Evolutionary conservation across 2,888 invertebrate species (phyloP).

Genomic region (Abrostola triplasia): DNA sequence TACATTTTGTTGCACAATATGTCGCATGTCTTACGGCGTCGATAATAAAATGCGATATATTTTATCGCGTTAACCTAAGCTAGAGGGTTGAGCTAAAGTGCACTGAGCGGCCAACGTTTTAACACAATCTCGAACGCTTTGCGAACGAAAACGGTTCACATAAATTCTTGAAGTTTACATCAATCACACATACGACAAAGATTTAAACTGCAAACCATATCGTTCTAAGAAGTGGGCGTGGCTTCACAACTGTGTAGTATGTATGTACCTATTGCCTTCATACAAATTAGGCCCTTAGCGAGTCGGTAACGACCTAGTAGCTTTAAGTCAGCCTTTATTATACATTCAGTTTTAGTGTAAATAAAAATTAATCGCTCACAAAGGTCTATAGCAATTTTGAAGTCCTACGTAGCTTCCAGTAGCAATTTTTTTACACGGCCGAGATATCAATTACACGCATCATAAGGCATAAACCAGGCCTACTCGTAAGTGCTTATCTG

Average conservation of each 20-base stretch:
- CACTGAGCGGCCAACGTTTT: slow-evolving; percentile 32
- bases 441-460: background rate
- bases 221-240: background rate
- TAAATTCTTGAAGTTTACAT: slow-evolving; percentile 30
- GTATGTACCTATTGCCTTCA: background rate
- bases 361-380: too few species aligned
- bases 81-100: slow-evolving; percentile 18
- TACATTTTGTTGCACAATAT: slow-evolving; percentile 1
- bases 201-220: background rate
- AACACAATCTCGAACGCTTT: slow-evolving; percentile 37
- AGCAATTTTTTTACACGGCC: background rate
- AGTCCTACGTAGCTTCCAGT: background rate
- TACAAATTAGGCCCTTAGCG: background rate
- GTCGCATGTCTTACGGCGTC: slow-evolving; percentile 8
- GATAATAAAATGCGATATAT: slow-evolving; percentile 45
- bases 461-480: background rate
- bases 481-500: slow-evolving; percentile 12
- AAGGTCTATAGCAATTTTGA: too few species aligned
- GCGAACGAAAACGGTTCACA: slow-evolving; percentile 17
- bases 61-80: slow-evolving; percentile 23
- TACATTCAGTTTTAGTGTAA: too few species aligned
- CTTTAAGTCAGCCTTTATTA: too few species aligned
- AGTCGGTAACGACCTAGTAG: too few species aligned
- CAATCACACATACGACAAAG: slow-evolving; percentile 5
- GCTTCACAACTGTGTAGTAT: background rate